Evolutionary conservation across 2,888 invertebrate species (phyloP).

Genomic region (Xylocampa areola): DNA sequence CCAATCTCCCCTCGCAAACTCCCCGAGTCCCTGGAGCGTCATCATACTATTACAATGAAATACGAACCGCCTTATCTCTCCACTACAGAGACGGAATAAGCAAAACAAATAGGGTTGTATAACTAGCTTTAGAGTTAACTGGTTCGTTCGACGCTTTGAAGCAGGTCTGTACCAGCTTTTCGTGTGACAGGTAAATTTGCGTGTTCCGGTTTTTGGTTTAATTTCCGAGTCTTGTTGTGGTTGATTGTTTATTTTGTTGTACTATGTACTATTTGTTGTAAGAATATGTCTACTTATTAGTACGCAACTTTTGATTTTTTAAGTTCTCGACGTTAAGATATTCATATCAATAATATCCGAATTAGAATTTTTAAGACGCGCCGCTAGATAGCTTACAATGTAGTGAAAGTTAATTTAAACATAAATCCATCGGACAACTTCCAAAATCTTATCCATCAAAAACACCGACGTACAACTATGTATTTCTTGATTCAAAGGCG

Average conservation of each 20-base stretch:
- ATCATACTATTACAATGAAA: conserved; percentile 84
- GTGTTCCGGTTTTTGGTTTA: conserved; percentile 15
- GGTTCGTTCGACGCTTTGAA: conserved; percentile 22
- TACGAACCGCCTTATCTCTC: conserved; percentile 76
- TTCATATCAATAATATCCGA: not conserved
- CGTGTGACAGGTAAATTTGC: conserved; percentile 14
- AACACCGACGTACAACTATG: conserved; percentile 20
- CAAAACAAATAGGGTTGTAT: conserved; percentile 76
- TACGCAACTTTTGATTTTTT: too few species aligned
- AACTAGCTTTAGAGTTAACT: conserved; percentile 38
- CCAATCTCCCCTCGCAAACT: conserved; percentile 55
- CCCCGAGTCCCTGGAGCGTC: conserved; percentile 72
- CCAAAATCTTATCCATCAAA: conserved; percentile 9
- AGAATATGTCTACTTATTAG: too few species aligned
- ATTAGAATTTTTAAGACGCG: too few species aligned
- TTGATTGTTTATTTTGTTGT: conserved; percentile 7
- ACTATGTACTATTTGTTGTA: too few species aligned
- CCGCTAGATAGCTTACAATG: not conserved
- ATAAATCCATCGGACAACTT: conserved; percentile 26
- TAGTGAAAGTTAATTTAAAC: not conserved
- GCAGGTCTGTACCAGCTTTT: conserved; percentile 9
- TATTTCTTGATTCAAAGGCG: conserved; percentile 47
- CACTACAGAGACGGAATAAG: conserved; percentile 73
- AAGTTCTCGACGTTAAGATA: too few species aligned
- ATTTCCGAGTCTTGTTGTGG: conserved; percentile 25